phyloP scores from a whole-genome alignment of 2,888 invertebrate genomes.

The Nineta flava region DNA sequence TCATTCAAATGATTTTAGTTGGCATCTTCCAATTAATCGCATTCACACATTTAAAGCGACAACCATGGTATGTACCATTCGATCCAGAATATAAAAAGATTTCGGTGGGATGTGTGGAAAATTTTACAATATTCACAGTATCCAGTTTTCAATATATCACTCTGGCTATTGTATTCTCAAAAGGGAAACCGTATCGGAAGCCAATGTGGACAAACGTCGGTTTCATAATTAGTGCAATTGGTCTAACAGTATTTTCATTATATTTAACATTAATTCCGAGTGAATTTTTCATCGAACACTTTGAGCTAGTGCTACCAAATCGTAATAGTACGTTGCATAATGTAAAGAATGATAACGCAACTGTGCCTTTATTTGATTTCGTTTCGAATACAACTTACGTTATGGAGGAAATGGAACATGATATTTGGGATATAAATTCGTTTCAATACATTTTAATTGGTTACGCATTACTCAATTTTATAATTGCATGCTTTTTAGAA shows the following conservation, averaged over 20 bases:
- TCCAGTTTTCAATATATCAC: constrained; percentile 50
- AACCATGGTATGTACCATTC: constrained; percentile 38
- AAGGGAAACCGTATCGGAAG: constrained; percentile 47
- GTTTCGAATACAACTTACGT: not conserved
- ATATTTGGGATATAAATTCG: not conserved
- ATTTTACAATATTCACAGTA: constrained; percentile 42
- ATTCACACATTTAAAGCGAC: constrained; percentile 32
- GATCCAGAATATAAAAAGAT: constrained; percentile 22
- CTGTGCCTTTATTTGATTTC: not conserved
- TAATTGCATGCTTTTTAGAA: constrained; percentile 37
- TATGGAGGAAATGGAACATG: not conserved
- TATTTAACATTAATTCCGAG: constrained; percentile 34
- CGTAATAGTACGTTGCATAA: not conserved
- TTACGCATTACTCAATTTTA: constrained; percentile 35
- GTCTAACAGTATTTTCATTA: constrained; percentile 31
- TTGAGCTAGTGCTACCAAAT: constrained; percentile 49
- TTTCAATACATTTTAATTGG: constrained; percentile 27
- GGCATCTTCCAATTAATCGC: constrained; percentile 30
- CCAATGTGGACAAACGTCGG: constrained; percentile 41
- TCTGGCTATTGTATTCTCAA: constrained; percentile 44
- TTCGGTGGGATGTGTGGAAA: constrained; percentile 36
- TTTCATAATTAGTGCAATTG: constrained; percentile 31
- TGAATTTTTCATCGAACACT: constrained; percentile 29
- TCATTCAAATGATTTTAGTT: constrained; percentile 33
- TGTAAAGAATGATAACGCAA: not conserved